Percentiles rank a stretch among this genome's conserved stretches.
Evolutionary conservation across 2,113 vertebrate species (phyloP).

Genomic region (Campylomormyrus tamandua): DNA sequence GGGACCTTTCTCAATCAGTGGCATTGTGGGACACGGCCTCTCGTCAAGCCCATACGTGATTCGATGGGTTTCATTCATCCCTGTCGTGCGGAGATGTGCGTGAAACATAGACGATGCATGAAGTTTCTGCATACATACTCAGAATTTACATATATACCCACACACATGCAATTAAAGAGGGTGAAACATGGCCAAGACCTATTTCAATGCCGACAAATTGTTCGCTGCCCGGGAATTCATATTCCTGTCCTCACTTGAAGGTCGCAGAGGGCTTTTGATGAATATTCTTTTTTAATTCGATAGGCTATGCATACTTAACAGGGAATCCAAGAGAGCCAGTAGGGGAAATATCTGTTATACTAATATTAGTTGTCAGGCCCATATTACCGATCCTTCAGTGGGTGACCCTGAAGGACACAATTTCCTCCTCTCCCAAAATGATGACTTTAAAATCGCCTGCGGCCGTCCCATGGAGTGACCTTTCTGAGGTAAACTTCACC

Average conservation of each 20-base stretch:
- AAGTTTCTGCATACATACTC: neutral
- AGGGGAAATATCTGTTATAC: neutral
- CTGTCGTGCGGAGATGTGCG: neutral
- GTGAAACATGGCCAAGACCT: neutral
- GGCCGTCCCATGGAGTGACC: neutral
- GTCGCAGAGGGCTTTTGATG: neutral
- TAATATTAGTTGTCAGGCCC: neutral
- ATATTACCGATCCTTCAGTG: neutral
- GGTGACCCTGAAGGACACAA: neutral
- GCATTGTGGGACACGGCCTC: neutral
- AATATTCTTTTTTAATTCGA: neutral
- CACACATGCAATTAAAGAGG: neutral
- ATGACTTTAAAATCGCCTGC: neutral
- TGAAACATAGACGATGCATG: neutral
- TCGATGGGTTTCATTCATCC: neutral
- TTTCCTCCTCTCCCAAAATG: neutral
- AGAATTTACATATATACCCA: neutral
- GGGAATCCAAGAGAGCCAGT: neutral
- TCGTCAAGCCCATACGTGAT: neutral
- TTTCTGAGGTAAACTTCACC: neutral
- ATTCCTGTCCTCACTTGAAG: neutral
- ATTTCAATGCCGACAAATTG: neutral
- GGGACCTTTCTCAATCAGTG: neutral
- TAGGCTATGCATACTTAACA: conserved; percentile 2
- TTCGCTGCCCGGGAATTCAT: neutral